Conservation (phyloP, 2,797 vertebrate species). For the Rhinogobio ventralis region DNA sequence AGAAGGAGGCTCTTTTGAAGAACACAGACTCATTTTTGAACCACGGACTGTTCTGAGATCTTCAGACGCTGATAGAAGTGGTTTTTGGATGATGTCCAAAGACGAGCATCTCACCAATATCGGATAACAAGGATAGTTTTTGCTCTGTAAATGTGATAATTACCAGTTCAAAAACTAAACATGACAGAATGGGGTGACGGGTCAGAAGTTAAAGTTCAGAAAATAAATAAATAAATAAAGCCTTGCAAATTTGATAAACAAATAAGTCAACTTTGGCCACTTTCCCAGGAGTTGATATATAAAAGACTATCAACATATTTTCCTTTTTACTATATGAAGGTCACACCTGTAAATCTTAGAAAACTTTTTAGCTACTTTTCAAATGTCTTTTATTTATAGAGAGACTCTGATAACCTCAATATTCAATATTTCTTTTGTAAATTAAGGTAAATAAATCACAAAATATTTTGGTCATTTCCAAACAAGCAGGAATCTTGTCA, state of each 20-base stretch:
- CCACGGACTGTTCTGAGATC: constrained; percentile 77
- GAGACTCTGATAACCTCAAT: too few relatives aligned
- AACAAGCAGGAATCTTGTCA: not conserved
- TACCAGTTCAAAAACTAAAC: constrained; percentile 51
- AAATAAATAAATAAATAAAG: constrained; percentile 23
- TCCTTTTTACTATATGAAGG: not conserved
- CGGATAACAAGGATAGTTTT: constrained; percentile 69
- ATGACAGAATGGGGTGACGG: constrained; percentile 29
- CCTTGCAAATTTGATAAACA: not conserved
- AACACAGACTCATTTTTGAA: constrained; percentile 77
- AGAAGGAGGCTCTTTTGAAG: constrained; percentile 80
- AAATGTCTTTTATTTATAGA: not conserved
- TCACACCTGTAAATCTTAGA: not conserved
- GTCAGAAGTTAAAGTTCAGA: constrained; percentile 5
- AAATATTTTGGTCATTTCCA: not conserved
- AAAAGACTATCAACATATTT: not conserved
- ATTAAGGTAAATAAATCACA: too few relatives aligned
- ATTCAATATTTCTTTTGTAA: not conserved
- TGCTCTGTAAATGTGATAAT: constrained; percentile 49
- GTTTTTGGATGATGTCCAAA: constrained; percentile 77
- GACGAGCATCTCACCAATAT: constrained; percentile 71
- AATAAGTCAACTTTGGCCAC: not conserved
- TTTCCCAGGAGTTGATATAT: not conserved
- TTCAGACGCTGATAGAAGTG: constrained; percentile 81
- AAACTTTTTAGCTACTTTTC: not conserved